phyloP scores from a whole-genome alignment of 2,888 invertebrate species.

The Clivina fossor region DNA sequence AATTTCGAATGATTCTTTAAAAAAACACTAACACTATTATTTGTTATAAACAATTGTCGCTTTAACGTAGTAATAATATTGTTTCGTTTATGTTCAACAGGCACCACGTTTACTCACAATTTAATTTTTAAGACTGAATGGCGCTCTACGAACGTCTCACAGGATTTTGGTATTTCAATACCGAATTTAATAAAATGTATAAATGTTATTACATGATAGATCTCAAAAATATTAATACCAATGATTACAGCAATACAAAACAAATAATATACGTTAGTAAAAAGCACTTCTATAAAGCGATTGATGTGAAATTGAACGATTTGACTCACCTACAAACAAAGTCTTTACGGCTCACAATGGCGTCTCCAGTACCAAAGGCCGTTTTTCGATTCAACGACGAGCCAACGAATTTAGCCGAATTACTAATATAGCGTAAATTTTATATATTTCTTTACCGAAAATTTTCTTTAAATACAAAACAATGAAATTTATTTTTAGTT shows the following conservation, averaged over 20 bases:
- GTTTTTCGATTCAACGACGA: conserved; percentile 40
- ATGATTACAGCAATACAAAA: conserved; percentile 41
- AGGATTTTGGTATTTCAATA: conserved; percentile 68
- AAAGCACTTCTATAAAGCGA: conserved; percentile 60
- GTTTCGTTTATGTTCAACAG: conserved; percentile 36
- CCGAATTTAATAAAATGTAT: conserved; percentile 59
- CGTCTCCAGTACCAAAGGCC: conserved; percentile 63
- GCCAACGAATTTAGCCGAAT: conserved; percentile 27
- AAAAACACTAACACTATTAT: conserved; percentile 1
- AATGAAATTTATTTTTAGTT: neutral
- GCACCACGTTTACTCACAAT: conserved; percentile 42
- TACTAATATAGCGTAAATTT: conserved; percentile 3
- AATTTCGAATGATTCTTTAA: conserved; percentile 5
- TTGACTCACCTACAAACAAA: conserved; percentile 63
- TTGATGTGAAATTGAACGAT: conserved; percentile 70
- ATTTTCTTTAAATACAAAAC: conserved; percentile 12
- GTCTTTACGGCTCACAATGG: conserved; percentile 85
- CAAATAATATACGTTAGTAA: conserved; percentile 51
- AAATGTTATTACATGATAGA: conserved; percentile 53
- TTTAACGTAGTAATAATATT: conserved; percentile 29
- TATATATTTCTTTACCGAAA: conserved; percentile 13
- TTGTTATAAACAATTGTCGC: neutral
- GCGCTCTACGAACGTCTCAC: conserved; percentile 66
- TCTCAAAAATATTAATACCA: conserved; percentile 52
- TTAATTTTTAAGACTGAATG: conserved; percentile 56